Conservation (phyloP, 2,113 vertebrate genomes). For the Serilophus lunatus region DNA sequence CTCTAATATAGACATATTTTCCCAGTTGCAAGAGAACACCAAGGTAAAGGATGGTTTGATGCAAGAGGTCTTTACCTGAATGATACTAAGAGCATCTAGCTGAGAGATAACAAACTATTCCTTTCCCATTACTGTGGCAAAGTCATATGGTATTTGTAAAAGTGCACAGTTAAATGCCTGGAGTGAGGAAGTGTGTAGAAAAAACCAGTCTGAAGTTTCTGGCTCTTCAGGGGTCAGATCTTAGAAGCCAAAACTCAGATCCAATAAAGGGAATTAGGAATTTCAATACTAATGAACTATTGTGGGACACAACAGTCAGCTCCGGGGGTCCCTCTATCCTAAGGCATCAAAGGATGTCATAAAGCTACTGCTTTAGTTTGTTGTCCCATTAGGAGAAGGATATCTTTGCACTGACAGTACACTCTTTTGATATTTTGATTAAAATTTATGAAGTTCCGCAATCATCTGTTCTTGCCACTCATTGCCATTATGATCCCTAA, state of each 20-base stretch:
- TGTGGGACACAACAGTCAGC: conserved; percentile 10
- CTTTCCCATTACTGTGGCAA: neutral
- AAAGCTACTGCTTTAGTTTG: conserved; percentile 18
- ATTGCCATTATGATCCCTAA: conserved; percentile 39
- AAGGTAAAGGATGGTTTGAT: neutral
- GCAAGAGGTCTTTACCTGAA: neutral
- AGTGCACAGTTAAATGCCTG: neutral
- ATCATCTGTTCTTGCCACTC: conserved; percentile 34
- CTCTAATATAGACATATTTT: neutral
- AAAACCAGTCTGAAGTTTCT: conserved; percentile 11
- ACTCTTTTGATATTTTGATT: conserved; percentile 50
- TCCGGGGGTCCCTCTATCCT: conserved; percentile 16
- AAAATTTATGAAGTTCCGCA: conserved; percentile 58
- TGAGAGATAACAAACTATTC: neutral
- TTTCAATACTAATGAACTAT: conserved; percentile 49
- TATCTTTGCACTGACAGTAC: conserved; percentile 13
- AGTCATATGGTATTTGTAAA: neutral
- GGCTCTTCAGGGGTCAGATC: neutral
- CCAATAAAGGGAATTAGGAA: conserved; percentile 44
- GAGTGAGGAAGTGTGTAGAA: neutral
- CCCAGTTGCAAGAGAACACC: neutral
- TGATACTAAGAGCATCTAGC: neutral
- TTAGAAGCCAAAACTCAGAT: conserved; percentile 33
- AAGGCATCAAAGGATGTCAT: conserved; percentile 34
- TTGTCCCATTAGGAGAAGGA: conserved; percentile 1